A percentile compares a stretch with the other conserved stretches of the same genome.
Conservation (phyloP, 2,888 invertebrate genomes). For the Protophormia terraenovae region DNA sequence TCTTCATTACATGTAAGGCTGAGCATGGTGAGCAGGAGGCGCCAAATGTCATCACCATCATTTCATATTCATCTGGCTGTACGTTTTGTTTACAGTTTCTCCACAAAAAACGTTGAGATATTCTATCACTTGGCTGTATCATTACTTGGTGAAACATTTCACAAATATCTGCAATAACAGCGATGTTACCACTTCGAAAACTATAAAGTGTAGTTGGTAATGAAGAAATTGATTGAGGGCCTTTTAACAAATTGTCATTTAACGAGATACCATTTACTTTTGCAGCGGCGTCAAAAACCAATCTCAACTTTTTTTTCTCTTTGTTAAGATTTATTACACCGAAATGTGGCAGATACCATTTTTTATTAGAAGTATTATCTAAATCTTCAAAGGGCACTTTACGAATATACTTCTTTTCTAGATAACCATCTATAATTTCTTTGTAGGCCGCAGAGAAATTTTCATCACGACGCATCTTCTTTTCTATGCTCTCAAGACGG, state of each 20-base stretch:
- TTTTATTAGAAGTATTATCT: background rate
- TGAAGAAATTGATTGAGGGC: conserved; percentile 74
- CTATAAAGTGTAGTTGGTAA: background rate
- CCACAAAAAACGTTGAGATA: conserved; percentile 58
- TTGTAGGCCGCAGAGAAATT: conserved; percentile 5
- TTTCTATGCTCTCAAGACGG: conserved; percentile 24
- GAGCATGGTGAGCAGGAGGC: conserved; percentile 61
- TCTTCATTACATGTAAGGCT: conserved; percentile 21
- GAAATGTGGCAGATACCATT: conserved; percentile 74
- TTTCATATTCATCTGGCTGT: conserved; percentile 47
- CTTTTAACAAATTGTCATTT: conserved; percentile 66
- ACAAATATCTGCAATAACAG: background rate
- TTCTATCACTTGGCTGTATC: conserved; percentile 64
- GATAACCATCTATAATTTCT: conserved; percentile 11
- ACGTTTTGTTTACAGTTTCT: conserved; percentile 9
- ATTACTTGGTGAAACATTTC: conserved; percentile 68
- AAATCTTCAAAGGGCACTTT: conserved; percentile 27
- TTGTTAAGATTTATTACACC: conserved; percentile 73
- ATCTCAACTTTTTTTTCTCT: conserved; percentile 69
- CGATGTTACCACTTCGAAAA: conserved; percentile 3
- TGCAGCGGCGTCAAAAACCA: conserved; percentile 75
- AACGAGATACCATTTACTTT: conserved; percentile 69
- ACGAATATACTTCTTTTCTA: conserved; percentile 16
- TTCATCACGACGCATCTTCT: conserved; percentile 33
- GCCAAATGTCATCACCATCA: conserved; percentile 54